These are phyloP conservation scores for Paguma larvata DNA, from an alignment of 2,797 vertebrate genomes.

Conservation along the genomic window DNA sequence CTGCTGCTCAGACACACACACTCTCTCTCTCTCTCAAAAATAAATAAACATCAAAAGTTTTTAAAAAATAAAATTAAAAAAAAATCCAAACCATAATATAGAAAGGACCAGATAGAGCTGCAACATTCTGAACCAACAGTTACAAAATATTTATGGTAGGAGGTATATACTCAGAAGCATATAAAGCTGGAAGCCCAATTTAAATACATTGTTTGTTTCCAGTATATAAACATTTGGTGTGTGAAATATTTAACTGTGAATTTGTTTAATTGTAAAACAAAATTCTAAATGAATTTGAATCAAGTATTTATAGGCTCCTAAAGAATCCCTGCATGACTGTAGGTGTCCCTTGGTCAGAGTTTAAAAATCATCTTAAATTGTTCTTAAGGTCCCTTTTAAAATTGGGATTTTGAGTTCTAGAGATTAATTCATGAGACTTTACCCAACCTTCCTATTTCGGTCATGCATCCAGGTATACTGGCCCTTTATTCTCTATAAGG, in stretches of 20 bases:
- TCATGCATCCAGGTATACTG: not conserved
- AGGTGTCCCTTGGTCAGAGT: not conserved
- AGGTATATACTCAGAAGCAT: not conserved
- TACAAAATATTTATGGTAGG: not conserved
- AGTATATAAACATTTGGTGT: not conserved
- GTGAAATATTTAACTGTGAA: not conserved
- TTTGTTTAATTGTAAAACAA: not conserved
- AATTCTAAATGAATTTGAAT: constrained; percentile 24
- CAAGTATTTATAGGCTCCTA: not conserved
- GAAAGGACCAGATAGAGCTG: not conserved
- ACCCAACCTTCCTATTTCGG: not conserved
- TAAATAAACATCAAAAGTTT: too few relatives aligned
- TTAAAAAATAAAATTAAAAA: not conserved
- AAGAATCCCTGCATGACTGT: not conserved
- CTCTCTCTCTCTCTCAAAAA: too few relatives aligned
- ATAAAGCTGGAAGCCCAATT: not conserved
- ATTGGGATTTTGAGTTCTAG: not conserved
- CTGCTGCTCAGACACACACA: too few relatives aligned
- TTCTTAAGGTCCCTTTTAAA: not conserved
- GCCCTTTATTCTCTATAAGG: not conserved
- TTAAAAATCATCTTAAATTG: not conserved
- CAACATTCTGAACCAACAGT: not conserved
- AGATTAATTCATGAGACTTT: not conserved
- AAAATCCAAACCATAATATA: not conserved
- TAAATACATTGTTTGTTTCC: not conserved